Percentiles rank a stretch among this genome's conserved stretches.
Evolutionary conservation across 2,888 invertebrate species (phyloP).

Genomic region (Hirudinaria manillensis): DNA sequence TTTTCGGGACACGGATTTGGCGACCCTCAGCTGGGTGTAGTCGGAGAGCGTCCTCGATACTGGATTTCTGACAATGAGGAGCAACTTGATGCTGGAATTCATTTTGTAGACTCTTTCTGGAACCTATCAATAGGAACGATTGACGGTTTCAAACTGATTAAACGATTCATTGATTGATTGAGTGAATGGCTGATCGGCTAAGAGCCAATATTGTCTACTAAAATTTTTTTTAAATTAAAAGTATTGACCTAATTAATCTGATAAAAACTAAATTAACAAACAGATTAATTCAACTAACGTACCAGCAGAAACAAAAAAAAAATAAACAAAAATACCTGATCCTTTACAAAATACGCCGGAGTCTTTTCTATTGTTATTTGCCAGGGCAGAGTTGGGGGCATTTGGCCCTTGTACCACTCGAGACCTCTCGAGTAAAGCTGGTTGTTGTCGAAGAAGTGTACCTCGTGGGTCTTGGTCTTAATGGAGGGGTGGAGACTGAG

Average conservation of each 20-base stretch:
- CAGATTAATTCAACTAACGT: too few relatives aligned
- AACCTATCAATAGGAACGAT: not conserved
- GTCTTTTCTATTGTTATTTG: constrained; percentile 95
- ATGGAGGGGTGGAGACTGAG: constrained; percentile 61
- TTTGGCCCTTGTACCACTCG: constrained; percentile 81
- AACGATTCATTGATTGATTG: too few relatives aligned
- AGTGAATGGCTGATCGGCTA: not conserved
- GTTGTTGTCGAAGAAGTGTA: constrained; percentile 77
- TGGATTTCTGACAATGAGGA: constrained; percentile 89
- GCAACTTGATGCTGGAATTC: constrained; percentile 80
- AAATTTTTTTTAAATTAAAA: not conserved
- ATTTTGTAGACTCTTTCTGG: constrained; percentile 87
- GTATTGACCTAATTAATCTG: not conserved
- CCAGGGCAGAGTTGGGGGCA: constrained; percentile 84
- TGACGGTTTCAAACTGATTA: not conserved
- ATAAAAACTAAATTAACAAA: not conserved
- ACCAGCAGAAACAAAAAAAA: too few relatives aligned
- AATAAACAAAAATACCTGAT: too few relatives aligned
- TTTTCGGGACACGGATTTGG: constrained; percentile 42
- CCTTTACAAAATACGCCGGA: constrained; percentile 92
- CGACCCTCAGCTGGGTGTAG: constrained; percentile 81
- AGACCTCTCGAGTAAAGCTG: constrained; percentile 78
- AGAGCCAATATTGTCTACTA: not conserved
- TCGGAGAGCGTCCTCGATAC: constrained; percentile 94
- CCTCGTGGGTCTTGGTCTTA: constrained; percentile 85